Base-by-base conservation (phyloP, 2,888 invertebrate species). In the Netelia melanura region DNA sequence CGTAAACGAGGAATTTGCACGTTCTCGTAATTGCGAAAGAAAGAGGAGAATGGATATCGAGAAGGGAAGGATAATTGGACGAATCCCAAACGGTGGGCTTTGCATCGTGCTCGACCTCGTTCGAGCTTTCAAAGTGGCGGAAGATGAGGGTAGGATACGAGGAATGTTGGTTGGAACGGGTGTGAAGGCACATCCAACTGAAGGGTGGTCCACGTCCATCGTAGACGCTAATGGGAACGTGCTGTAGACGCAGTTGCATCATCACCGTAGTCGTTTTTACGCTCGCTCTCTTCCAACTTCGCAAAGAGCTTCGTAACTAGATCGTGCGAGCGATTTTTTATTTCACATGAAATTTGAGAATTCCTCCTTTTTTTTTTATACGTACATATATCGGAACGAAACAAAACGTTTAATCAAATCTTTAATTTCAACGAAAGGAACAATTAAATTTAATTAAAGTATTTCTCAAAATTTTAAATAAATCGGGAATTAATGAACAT, bases 241-340 rank as follows among this genome's bases (percentile, higher is more conserved):
- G 48, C 71, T 64, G 14, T 62, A 79, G 62, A 14, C 62, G 62
- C 52, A 71, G 70, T 79, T 71, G 70, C 68, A 78, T 44, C 5
- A 43, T 14, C 44, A 52, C 10, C 25, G 9, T 14, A 14, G n/a
- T 52, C 5, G 62, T 68, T 70, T 25, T 14, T 48, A 48, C 30
- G 44, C 68, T 52, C 61, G 61, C 48, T 44, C 9, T 48, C 14
- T 48, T 48, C 48, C 48, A 48, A 9, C 48, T 9, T 48, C 30
- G 30, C 3, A 30, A 30, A 30, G 30, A 30, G 30, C 5, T 30
- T 30, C 30, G 30, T 30, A 30, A 30, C 3, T 30, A 30, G 30
- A 5, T 30, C 30, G 30, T 3, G 30, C 30, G 30, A 30, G 30
- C 30, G 3, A 30, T 30, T 30, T 30, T 30, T 30, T 30, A 30